phyloP scores from a whole-genome alignment of 2,888 invertebrate genomes.

The Eristalinus sepulchralis region DNA sequence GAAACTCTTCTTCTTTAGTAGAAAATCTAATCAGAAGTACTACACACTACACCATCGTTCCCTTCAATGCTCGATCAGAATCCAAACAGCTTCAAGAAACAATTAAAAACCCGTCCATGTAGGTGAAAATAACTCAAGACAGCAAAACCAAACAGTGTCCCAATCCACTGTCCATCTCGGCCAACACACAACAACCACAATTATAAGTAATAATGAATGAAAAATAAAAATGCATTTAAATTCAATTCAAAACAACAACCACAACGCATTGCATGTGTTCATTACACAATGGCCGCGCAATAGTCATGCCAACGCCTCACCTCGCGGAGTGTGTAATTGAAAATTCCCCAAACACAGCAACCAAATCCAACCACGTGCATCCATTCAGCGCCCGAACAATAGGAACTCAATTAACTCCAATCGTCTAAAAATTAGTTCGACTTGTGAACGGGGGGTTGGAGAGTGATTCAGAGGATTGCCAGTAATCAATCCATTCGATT shows the following conservation, averaged over 20 bases:
- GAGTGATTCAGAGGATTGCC: not conserved
- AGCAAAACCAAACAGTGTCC: not conserved
- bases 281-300: not conserved
- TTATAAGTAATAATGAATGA: no score
- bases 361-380: not conserved
- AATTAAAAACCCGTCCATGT: not conserved
- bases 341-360: not conserved
- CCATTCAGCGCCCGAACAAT: not conserved
- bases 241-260: not conserved
- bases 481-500: no score
- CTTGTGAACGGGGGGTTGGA: not conserved
- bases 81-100: not conserved
- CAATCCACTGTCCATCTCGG: not conserved
- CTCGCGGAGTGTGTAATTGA: not conserved
- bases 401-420: not conserved
- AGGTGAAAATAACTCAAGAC: not conserved
- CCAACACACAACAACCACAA: not conserved
- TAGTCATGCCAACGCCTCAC: not conserved
- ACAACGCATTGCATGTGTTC: not conserved
- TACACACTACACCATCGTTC: not conserved
- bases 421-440: not conserved
- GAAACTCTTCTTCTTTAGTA: no score
- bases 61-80: not conserved
- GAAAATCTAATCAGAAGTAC: not conserved
- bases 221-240: no score